phyloP scores from a whole-genome alignment of 1,140 invertebrate genomes.

The Thaumetopoea pityocampa region DNA sequence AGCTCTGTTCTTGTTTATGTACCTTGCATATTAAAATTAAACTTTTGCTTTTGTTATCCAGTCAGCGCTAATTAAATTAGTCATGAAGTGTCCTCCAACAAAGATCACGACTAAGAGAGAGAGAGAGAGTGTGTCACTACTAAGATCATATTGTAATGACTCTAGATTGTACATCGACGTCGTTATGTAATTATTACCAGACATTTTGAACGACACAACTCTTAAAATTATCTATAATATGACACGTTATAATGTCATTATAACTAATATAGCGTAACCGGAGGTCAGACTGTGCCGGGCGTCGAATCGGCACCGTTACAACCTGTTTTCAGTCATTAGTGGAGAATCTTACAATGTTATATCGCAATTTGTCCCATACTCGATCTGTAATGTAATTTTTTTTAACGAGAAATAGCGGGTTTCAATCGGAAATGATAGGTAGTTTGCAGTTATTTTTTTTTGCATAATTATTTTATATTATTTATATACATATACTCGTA shows the following conservation, averaged over 20 bases:
- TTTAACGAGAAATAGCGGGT: conserved; percentile 1
- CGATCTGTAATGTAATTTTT: conserved; percentile 8
- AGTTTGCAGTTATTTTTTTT: neutral
- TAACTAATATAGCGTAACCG: conserved; percentile 13
- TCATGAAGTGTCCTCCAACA: too few relatives aligned
- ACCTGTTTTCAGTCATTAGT: conserved; percentile 33
- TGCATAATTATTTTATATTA: too few relatives aligned
- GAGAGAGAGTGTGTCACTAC: too few relatives aligned
- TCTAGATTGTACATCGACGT: too few relatives aligned
- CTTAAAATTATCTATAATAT: conserved; percentile 6
- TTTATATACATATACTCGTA: too few relatives aligned
- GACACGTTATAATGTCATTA: conserved; percentile 9
- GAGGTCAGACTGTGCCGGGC: conserved; percentile 20
- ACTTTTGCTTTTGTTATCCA: too few relatives aligned
- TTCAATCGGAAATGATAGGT: neutral
- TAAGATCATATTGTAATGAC: too few relatives aligned
- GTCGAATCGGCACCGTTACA: conserved; percentile 37
- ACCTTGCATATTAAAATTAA: too few relatives aligned
- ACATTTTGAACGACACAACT: neutral
- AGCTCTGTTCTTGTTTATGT: neutral
- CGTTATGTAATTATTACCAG: too few relatives aligned
- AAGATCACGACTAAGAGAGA: too few relatives aligned
- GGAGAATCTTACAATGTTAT: conserved; percentile 12
- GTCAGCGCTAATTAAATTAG: too few relatives aligned
- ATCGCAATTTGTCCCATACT: conserved; percentile 11